Evolutionary conservation across 2,888 invertebrate species (phyloP), one percentile per base, ranked within the genome.

Genomic region (Plebejus argus): DNA sequence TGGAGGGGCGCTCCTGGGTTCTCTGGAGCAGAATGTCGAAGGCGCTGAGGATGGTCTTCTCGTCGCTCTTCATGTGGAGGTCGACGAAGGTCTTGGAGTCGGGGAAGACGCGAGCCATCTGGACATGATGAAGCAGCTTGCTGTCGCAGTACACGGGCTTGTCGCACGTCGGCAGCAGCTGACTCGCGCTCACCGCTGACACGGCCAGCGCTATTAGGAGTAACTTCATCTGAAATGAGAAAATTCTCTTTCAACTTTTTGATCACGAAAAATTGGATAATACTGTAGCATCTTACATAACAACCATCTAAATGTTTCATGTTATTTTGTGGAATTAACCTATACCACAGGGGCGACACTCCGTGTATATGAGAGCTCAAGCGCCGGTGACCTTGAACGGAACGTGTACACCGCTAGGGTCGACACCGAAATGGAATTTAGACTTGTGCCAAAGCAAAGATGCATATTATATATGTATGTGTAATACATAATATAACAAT

Each of bases 31-130:
- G 89, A 23, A 85, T 83, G 0, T 95, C 87, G 84, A 96, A 97
- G 70, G 94, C 94, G 7, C 84, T 81, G 28, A 96, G 87, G 0
- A 96, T 96, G 77, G 90, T 91, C 79, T 95, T 92, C 79, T 95
- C 95, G 72, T 96, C 91, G 56, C 91, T 86, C 78, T 94, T 95
- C 89, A 98, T 94, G 81, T 96, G 95, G 90, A 96, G 95, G 86
- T 98, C 98, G n/a, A 98, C 98, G 89, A 98, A 98, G 0, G 96
- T 96, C 88, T 98, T 98, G 45, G 97, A 97, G 88, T 98, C 98
- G 10, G 91, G 86, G 88, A 94, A 97, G 79, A 98, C 88, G 28
- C 91, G 87, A 0, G 96, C 94, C 87, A 95, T 90, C 88, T 98
- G 97, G 3, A 98, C 95, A 39, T 95, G 94, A 83, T 97, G 96